Evolutionary conservation across 23 tunicate species (phyloP).

Genomic region (Trididemnum nubilum): DNA sequence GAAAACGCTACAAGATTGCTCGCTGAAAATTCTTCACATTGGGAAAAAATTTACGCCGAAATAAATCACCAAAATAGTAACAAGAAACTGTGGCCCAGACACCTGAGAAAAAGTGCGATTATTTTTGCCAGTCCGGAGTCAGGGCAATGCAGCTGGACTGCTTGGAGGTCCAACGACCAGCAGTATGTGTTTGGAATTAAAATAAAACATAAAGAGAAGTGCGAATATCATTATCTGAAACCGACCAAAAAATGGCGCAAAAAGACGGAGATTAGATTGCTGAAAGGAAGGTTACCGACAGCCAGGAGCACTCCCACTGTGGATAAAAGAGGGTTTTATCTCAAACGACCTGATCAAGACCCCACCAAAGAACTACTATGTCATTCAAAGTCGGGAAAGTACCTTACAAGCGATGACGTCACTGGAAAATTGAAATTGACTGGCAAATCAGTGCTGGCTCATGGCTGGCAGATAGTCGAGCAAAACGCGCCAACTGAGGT

Average conservation of each 20-base stretch:
- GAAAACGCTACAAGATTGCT: no score
- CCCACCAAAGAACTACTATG: neutral
- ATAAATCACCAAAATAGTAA: neutral
- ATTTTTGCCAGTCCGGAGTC: neutral
- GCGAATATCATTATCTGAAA: neutral
- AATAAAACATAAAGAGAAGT: neutral
- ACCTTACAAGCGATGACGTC: neutral
- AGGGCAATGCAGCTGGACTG: neutral
- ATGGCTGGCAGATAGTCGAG: neutral
- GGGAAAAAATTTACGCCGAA: constrained; percentile 5
- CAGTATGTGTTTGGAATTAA: constrained; percentile 6
- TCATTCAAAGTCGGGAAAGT: neutral
- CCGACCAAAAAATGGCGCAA: neutral
- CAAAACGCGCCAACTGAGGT: neutral
- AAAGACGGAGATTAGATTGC: neutral
- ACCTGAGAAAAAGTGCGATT: neutral
- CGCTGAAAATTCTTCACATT: neutral
- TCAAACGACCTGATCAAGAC: neutral
- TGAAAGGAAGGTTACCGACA: neutral
- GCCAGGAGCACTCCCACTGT: neutral
- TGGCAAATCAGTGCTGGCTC: neutral
- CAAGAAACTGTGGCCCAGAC: constrained; percentile 2
- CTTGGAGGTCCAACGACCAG: neutral
- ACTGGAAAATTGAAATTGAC: neutral
- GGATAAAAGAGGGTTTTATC: neutral